Evolutionary conservation across 2,797 vertebrate species (phyloP).

Genomic region (Coreius guichenoti): DNA sequence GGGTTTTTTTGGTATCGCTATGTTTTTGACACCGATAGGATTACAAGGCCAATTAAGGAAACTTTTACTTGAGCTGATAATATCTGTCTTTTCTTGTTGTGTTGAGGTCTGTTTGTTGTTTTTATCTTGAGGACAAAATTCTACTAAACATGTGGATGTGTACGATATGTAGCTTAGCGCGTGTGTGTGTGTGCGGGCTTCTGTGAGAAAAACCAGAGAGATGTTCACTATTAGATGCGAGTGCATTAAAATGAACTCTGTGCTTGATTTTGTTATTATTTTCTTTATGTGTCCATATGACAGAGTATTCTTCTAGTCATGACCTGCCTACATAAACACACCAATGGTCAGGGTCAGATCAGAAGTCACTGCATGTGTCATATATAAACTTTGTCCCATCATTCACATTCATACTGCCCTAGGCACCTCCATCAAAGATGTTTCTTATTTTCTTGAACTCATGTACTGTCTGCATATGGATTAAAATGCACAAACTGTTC

Average conservation of each 20-base stretch:
- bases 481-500: not conserved
- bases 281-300: constrained; percentile 26
- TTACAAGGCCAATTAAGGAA: constrained; percentile 77
- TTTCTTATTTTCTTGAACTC: constrained; percentile 3
- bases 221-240: not conserved
- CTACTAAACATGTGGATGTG: constrained; percentile 60
- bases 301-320: constrained; percentile 46
- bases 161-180: constrained; percentile 32
- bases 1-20: constrained; percentile 62
- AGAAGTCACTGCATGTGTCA: constrained; percentile 74
- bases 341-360: constrained; percentile 70
- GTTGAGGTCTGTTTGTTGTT: constrained; percentile 70
- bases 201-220: not conserved
- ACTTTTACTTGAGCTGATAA: constrained; percentile 70
- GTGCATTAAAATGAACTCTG: not conserved
- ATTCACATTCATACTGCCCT: constrained; percentile 33
- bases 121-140: constrained; percentile 63
- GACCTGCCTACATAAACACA: constrained; percentile 57
- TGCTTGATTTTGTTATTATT: not conserved
- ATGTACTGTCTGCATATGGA: not conserved
- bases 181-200: not conserved
- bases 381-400: constrained; percentile 65
- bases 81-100: constrained; percentile 63
- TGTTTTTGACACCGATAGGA: constrained; percentile 67
- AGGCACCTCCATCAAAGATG: not conserved